Evolutionary conservation across 1,140 invertebrate species (phyloP).

Genomic region (Papilio machaon): DNA sequence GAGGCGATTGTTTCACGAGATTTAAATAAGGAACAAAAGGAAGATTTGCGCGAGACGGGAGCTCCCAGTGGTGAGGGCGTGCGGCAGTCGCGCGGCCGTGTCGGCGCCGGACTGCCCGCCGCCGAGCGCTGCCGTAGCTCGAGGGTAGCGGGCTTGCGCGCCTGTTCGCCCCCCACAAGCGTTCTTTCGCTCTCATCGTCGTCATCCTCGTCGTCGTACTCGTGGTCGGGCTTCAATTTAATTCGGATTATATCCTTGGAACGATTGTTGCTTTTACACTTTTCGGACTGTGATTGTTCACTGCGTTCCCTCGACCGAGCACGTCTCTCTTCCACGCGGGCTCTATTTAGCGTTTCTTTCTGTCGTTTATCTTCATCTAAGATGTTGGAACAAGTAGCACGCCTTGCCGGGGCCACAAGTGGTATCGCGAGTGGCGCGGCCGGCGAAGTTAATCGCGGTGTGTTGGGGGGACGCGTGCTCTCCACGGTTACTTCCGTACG

Average conservation of each 20-base stretch:
- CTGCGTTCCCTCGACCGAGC: constrained; percentile 59
- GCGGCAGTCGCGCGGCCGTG: constrained; percentile 58
- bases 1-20: constrained; percentile 84
- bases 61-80: constrained; percentile 79
- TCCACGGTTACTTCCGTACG: constrained; percentile 72
- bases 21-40: constrained; percentile 90
- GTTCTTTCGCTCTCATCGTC: constrained; percentile 56
- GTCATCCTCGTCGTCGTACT: constrained; percentile 82
- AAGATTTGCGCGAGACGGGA: constrained; percentile 88
- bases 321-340: constrained; percentile 60
- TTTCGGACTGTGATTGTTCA: constrained; percentile 61
- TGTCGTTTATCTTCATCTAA: constrained; percentile 63
- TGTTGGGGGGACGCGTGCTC: constrained; percentile 48
- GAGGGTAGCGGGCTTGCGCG: constrained; percentile 78
- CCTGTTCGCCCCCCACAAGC: constrained; percentile 50
- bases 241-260: constrained; percentile 84
- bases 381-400: constrained; percentile 34
- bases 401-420: constrained; percentile 25
- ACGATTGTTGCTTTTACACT: constrained; percentile 58
- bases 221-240: constrained; percentile 85
- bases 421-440: constrained; percentile 39
- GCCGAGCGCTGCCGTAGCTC: constrained; percentile 61
- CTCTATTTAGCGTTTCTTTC: constrained; percentile 69
- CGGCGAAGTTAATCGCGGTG: constrained; percentile 43
- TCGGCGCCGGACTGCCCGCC: constrained; percentile 44